phyloP scores from a whole-genome alignment of 2,888 invertebrate genomes.

The Oscheius sp. region DNA sequence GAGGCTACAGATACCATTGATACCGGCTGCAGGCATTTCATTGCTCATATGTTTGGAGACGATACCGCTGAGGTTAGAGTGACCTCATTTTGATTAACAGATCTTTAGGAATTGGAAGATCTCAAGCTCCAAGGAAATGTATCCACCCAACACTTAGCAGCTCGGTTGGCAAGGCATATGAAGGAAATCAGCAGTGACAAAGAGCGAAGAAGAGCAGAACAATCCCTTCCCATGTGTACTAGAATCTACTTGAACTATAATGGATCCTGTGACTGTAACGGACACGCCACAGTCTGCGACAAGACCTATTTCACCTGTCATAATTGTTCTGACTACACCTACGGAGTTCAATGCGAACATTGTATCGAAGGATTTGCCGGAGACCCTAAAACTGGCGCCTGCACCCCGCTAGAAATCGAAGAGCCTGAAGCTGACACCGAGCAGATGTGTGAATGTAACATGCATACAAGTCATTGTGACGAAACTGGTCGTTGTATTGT shows the following conservation, averaged over 20 bases:
- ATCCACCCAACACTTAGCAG: constrained; percentile 43
- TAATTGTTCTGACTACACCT: constrained; percentile 94
- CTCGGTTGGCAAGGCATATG: constrained; percentile 36
- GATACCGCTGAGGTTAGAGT: constrained; percentile 50
- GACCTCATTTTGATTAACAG: background rate
- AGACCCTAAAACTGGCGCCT: constrained; percentile 6
- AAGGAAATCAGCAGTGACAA: constrained; percentile 34
- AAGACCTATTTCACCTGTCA: constrained; percentile 88
- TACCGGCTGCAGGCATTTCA: constrained; percentile 56
- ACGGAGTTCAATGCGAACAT: constrained; percentile 86
- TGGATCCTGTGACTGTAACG: constrained; percentile 50
- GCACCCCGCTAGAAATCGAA: constrained; percentile 3
- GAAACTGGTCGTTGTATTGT: constrained; percentile 41
- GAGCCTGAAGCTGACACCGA: background rate
- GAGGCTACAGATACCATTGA: constrained; percentile 56
- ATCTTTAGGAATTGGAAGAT: constrained; percentile 52
- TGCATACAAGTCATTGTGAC: constrained; percentile 44
- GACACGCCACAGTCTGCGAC: constrained; percentile 42
- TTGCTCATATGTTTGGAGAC: constrained; percentile 58
- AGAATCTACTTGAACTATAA: constrained; percentile 54
- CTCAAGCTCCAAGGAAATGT: constrained; percentile 43
- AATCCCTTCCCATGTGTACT: constrained; percentile 56
- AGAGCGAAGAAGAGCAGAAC: constrained; percentile 29
- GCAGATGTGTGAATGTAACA: constrained; percentile 46
- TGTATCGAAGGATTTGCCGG: constrained; percentile 34